Conservation (phyloP, 2,797 vertebrate genomes). For the Takifugu ocellatus region DNA sequence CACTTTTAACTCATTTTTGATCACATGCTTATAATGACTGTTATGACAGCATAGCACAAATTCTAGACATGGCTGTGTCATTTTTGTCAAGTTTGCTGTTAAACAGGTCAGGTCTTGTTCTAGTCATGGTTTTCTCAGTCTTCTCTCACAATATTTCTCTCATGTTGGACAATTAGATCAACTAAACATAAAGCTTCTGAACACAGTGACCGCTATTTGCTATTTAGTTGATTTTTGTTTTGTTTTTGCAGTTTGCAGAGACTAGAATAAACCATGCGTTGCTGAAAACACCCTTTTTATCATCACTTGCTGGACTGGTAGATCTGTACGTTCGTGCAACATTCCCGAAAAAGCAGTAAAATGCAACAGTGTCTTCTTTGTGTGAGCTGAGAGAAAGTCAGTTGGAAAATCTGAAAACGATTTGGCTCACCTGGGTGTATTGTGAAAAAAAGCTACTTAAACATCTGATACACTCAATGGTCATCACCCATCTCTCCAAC, state of each 20-base stretch:
- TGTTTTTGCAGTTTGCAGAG: slow-evolving; percentile 1
- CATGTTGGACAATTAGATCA: slow-evolving; percentile 14
- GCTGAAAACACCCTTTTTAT: slow-evolving; percentile 1
- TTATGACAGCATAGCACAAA: slow-evolving; percentile 33
- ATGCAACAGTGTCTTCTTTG: slow-evolving; percentile 19
- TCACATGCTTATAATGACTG: slow-evolving; percentile 22
- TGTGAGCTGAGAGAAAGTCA: too few relatives aligned
- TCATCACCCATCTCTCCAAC: too few relatives aligned
- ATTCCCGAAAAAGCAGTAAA: slow-evolving; percentile 52
- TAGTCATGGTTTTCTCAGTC: neutral
- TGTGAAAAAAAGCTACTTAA: too few relatives aligned
- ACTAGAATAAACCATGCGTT: slow-evolving; percentile 9
- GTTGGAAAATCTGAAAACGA: too few relatives aligned
- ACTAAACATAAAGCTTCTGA: slow-evolving; percentile 9
- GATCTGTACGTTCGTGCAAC: slow-evolving; percentile 28
- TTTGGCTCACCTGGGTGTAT: too few relatives aligned
- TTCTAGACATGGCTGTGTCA: slow-evolving; percentile 11
- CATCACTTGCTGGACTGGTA: slow-evolving; percentile 1
- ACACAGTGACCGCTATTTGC: neutral
- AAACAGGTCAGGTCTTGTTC: slow-evolving; percentile 42
- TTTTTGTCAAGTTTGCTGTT: slow-evolving; percentile 25
- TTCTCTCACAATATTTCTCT: slow-evolving; percentile 13
- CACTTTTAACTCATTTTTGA: slow-evolving; percentile 4
- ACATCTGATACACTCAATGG: too few relatives aligned
- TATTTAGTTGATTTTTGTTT: neutral